Base-by-base conservation (phyloP, 2,113 vertebrate genomes). In the Pseudonaja textilis region DNA sequence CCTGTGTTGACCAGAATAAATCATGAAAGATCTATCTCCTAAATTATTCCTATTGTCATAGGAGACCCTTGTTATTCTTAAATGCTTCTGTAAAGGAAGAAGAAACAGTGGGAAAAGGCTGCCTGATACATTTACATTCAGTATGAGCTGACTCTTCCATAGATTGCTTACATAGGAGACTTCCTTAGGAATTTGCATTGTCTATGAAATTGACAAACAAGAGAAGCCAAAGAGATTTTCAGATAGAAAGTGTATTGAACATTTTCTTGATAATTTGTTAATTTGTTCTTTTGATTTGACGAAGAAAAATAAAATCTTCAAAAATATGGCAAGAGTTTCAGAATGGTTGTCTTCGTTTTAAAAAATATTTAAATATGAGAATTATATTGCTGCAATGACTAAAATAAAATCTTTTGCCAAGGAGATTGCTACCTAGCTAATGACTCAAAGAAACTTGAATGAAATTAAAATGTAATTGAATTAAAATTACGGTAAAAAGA, bases 11-110 rank as follows among this genome's bases (percentile, higher is more conserved):
- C 90, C 90, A 90, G 81, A 56, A 55, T 90, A 91, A 87, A 56
- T 85, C 26, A 54, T 18, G 10, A 54, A 92, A 95, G 92, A 91
- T 57, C 64, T 39, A 87, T 29, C 16, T 47, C 89, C 88, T 2
- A 93, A 89, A 94, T 14, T 45, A 69, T 92, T 50, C n/a, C 0
- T 85, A 57, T 89, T 92, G 55, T 94, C 90, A 91, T 93, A 59
- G 54, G 86, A 0, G 2, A 74, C 55, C 87, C 74, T 47, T 16
- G 7, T 23, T 25, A 93, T 39, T 45, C 54, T 90, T 14, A 29
- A 6, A 88, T 92, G 92, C 12, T 69, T 91, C 89, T 93, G 47
- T 90, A 18, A 25, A 91, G 52, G n/a, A 93, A 55, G 45, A 16
- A 90, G 56, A 0, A 61, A 74, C 14, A 59, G 16, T 9, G 8